Evolutionary conservation across 23 tunicate species (phyloP).

Genomic region (Diplosoma virens): DNA sequence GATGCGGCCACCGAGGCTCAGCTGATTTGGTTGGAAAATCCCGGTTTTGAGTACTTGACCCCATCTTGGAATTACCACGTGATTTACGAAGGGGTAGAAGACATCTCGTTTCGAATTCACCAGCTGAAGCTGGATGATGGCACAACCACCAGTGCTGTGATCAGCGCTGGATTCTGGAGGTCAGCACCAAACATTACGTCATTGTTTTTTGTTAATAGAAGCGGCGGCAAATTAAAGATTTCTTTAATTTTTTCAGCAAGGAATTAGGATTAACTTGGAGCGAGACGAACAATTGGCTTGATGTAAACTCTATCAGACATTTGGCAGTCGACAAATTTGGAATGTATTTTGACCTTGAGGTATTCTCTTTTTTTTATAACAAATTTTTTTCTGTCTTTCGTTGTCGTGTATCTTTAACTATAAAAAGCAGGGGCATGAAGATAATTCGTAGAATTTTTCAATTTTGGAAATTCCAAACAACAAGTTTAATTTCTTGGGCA

Average conservation of each 20-base stretch:
- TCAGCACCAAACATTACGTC: no score
- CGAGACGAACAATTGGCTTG: conserved; percentile 61
- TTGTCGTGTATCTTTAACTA: no score
- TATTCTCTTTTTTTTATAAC: background rate
- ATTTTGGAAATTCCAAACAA: no score
- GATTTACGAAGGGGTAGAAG: conserved; percentile 58
- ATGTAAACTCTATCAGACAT: conserved; percentile 57
- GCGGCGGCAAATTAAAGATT: no score
- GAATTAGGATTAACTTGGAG: conserved; percentile 85
- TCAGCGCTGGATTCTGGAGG: conserved; percentile 92
- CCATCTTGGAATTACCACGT: conserved; percentile 75
- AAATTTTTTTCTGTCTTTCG: no score
- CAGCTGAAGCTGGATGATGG: conserved; percentile 56
- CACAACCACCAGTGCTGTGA: conserved; percentile 54
- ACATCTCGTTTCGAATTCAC: conserved; percentile 72
- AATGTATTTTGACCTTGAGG: conserved; percentile 88
- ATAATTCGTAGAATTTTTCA: no score
- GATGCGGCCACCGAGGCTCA: conserved; percentile 66
- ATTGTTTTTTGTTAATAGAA: no score
- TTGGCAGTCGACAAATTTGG: conserved; percentile 73
- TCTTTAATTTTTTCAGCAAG: conserved; percentile 6
- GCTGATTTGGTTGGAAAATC: conserved; percentile 91
- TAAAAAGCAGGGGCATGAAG: no score
- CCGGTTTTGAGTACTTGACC: conserved; percentile 46
- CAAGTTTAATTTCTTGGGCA: background rate